Evolutionary conservation across 1,140 invertebrate genomes (phyloP).

Genomic region (Ditylenchus dipsaci): DNA sequence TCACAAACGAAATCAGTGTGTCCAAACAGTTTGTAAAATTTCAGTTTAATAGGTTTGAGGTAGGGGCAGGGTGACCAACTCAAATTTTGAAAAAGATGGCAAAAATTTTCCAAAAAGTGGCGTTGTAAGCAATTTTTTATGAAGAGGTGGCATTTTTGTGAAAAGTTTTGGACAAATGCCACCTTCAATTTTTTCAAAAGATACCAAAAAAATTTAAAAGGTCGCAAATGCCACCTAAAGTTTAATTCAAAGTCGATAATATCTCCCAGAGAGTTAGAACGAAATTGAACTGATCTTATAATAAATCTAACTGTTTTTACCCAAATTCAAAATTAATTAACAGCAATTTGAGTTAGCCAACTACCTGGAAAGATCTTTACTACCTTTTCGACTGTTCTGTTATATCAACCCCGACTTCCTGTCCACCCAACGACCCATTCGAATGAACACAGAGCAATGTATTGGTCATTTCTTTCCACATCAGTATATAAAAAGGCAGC

Average conservation of each 20-base stretch:
- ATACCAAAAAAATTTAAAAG: slow-evolving; percentile 15
- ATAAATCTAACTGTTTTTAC: background rate
- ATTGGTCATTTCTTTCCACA: slow-evolving; percentile 45
- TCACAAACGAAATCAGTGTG: too few relatives aligned
- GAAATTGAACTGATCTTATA: background rate
- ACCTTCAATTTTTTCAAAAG: too few relatives aligned
- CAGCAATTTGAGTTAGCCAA: slow-evolving; percentile 51
- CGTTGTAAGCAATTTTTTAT: too few relatives aligned
- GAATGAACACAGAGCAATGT: slow-evolving; percentile 37
- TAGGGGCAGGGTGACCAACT: too few relatives aligned
- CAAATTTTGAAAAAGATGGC: too few relatives aligned
- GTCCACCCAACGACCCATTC: slow-evolving; percentile 40
- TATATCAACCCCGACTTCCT: slow-evolving; percentile 55
- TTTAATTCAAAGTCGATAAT: background rate
- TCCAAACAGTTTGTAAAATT: too few relatives aligned
- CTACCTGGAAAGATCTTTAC: slow-evolving; percentile 52
- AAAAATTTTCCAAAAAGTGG: too few relatives aligned
- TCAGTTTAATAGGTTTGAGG: too few relatives aligned
- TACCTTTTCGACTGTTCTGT: slow-evolving; percentile 54
- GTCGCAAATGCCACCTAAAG: background rate
- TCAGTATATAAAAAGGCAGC: slow-evolving; percentile 1
- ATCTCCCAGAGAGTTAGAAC: too few relatives aligned
- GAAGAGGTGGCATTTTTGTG: too few relatives aligned
- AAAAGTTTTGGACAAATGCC: too few relatives aligned
- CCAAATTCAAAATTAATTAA: slow-evolving; percentile 9